Evolutionary conservation across 2,888 invertebrate genomes (phyloP).

Genomic region (Penaeus monodon): DNA sequence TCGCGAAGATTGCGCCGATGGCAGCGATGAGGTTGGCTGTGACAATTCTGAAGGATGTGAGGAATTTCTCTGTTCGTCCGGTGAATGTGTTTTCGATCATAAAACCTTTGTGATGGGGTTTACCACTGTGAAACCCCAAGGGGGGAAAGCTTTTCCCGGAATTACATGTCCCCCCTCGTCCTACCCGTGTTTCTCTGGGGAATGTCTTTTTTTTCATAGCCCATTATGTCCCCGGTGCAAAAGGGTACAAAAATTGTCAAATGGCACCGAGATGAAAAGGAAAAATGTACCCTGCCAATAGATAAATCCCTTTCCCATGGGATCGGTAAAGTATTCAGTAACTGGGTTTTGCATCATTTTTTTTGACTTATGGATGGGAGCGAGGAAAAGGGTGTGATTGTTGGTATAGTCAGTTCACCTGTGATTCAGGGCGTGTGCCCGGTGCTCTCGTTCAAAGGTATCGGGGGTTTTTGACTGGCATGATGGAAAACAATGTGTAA

Average conservation of each 20-base stretch:
- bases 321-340: background rate
- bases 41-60: background rate
- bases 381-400: background rate
- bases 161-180: background rate
- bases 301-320: background rate
- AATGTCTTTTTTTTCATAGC: background rate
- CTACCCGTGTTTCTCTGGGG: background rate
- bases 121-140: background rate
- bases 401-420: background rate
- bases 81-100: background rate
- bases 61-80: background rate
- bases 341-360: background rate
- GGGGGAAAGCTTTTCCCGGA: background rate
- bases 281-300: background rate
- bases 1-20: constrained; percentile 16
- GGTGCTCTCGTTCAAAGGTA: background rate
- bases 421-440: background rate
- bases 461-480: background rate
- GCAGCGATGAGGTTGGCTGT: background rate
- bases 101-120: background rate
- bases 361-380: background rate
- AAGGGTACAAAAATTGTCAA: background rate
- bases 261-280: background rate
- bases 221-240: background rate
- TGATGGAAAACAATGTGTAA: background rate